A percentile compares a stretch with the other conserved stretches of the same genome.
Conservation (phyloP, 2,888 invertebrate species). For the Leptodirus hochenwartii region DNA sequence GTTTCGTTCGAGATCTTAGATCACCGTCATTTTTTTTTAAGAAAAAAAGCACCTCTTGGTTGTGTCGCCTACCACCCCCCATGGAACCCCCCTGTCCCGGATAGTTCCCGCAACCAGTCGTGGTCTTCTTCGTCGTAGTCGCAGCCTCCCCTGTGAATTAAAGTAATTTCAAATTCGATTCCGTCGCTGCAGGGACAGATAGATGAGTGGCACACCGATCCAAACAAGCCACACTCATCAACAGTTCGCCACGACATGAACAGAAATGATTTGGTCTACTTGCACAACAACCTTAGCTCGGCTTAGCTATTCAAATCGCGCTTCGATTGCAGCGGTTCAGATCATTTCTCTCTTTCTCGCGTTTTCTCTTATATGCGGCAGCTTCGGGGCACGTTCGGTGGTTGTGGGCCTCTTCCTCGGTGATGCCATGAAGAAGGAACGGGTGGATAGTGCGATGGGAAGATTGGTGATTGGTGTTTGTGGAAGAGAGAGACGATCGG, state of each 20-base stretch:
- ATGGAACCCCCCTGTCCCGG: no score
- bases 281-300: constrained; percentile 28
- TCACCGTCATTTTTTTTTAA: no score
- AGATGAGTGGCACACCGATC: constrained; percentile 28
- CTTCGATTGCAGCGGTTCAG: constrained; percentile 28
- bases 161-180: constrained; percentile 33
- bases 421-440: no score
- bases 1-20: no score
- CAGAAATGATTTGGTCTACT: constrained; percentile 24
- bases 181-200: constrained; percentile 29
- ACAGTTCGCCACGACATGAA: constrained; percentile 20
- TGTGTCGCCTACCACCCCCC: no score
- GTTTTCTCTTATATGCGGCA: constrained; percentile 10
- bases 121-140: no score
- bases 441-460: no score
- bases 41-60: no score
- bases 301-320: constrained; percentile 32
- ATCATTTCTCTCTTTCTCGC: constrained; percentile 19
- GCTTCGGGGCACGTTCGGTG: constrained; percentile 14
- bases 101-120: no score
- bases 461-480: no score
- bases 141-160: constrained; percentile 29
- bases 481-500: no score
- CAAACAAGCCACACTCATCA: constrained; percentile 23
- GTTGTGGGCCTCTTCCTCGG: no score